phyloP scores from a whole-genome alignment of 1,140 invertebrate genomes.

The Drosophila leontia region DNA sequence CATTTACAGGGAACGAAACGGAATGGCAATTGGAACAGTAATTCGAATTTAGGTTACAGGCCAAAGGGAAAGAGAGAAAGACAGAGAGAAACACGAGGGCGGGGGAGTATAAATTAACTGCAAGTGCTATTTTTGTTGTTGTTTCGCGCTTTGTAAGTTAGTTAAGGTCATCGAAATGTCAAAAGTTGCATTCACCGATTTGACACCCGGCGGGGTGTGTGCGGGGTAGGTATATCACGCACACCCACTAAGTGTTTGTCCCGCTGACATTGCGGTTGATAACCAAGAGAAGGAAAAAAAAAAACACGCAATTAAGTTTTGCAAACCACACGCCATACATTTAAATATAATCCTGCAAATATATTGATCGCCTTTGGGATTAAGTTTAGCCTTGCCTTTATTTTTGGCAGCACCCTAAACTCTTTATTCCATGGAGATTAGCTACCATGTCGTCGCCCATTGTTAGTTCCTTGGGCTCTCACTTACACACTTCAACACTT shows the following conservation, averaged over 20 bases:
- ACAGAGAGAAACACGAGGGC: neutral
- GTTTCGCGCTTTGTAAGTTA: slow-evolving; percentile 63
- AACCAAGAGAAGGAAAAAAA: slow-evolving; percentile 5
- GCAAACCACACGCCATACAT: slow-evolving; percentile 2
- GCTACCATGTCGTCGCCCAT: slow-evolving; percentile 42
- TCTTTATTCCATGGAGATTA: neutral
- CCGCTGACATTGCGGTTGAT: slow-evolving; percentile 58
- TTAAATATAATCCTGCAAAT: slow-evolving; percentile 26
- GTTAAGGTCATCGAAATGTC: slow-evolving; percentile 85
- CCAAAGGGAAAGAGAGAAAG: slow-evolving; percentile 15
- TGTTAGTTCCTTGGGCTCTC: slow-evolving; percentile 42
- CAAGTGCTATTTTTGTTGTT: slow-evolving; percentile 50
- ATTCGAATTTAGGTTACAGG: slow-evolving; percentile 76
- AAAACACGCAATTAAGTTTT: slow-evolving; percentile 65
- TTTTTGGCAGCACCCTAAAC: slow-evolving; percentile 17
- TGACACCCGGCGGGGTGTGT: slow-evolving; percentile 20
- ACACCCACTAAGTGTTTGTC: slow-evolving; percentile 58
- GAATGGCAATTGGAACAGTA: slow-evolving; percentile 54
- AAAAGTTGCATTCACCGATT: slow-evolving; percentile 82
- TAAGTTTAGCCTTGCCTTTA: slow-evolving; percentile 28
- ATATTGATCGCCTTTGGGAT: slow-evolving; percentile 59
- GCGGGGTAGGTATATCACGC: slow-evolving; percentile 33
- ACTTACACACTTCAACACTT: slow-evolving; percentile 73
- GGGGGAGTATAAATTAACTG: slow-evolving; percentile 51
- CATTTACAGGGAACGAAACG: slow-evolving; percentile 45